These are phyloP conservation scores for Cephus runcator DNA, from an alignment of 2,888 invertebrate species.

Conservation along the genomic window DNA sequence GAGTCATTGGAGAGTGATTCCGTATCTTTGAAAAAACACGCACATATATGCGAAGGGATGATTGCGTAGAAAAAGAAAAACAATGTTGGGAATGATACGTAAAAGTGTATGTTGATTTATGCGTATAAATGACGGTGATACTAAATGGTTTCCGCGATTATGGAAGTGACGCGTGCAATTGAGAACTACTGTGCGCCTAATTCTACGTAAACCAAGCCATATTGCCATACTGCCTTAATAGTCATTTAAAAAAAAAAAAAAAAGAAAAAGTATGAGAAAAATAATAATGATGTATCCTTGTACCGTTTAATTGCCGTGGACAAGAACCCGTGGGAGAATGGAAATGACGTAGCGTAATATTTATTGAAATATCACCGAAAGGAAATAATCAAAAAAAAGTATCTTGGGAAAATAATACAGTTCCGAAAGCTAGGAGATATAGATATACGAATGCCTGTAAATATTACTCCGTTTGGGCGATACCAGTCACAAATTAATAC, in stretches of 20 bases:
- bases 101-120: conserved; percentile 13
- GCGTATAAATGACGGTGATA: background rate
- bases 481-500: background rate
- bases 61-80: too few relatives aligned
- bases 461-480: background rate
- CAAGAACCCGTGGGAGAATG: too few relatives aligned
- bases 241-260: conserved; percentile 43
- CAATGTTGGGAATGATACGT: conserved; percentile 16
- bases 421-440: too few relatives aligned
- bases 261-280: background rate
- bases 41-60: conserved; percentile 18
- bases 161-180: background rate
- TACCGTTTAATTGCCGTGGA: too few relatives aligned
- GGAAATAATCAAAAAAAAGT: background rate
- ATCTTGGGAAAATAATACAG: background rate
- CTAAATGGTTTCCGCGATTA: too few relatives aligned
- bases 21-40: conserved; percentile 18
- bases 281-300: background rate
- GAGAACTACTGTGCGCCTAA: conserved; percentile 1
- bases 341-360: too few relatives aligned
- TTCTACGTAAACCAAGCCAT: conserved; percentile 49
- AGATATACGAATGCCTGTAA: background rate
- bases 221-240: conserved; percentile 64
- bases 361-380: too few relatives aligned
- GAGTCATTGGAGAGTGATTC: too few relatives aligned